Conservation (phyloP, 2,888 invertebrate species). For the Spodoptera littoralis region DNA sequence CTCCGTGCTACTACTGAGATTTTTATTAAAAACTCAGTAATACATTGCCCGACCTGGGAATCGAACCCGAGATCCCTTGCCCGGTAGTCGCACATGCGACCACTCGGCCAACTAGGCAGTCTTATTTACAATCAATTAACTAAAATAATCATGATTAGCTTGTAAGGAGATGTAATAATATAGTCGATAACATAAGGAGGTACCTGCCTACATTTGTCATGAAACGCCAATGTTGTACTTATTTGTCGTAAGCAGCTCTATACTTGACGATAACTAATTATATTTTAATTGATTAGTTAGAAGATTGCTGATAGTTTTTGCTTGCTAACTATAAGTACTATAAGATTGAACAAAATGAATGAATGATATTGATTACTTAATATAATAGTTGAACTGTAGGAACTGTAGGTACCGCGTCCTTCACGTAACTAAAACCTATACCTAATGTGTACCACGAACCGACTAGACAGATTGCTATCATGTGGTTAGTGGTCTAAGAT, state of each 20-base stretch:
- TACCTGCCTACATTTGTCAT: conserved; percentile 9
- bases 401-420: too few species aligned
- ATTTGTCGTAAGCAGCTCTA: conserved; percentile 34
- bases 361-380: too few species aligned
- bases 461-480: conserved; percentile 9
- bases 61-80: too few species aligned
- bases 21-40: too few species aligned
- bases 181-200: background rate
- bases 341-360: too few species aligned
- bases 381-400: too few species aligned
- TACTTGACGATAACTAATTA: conserved; percentile 28
- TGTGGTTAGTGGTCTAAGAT: conserved; percentile 6
- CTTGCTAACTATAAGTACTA: conserved; percentile 10
- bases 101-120: too few species aligned
- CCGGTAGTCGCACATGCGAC: too few species aligned
- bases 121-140: conserved; percentile 30
- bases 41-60: too few species aligned
- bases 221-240: conserved; percentile 21
- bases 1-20: too few species aligned
- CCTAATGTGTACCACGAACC: conserved; percentile 3
- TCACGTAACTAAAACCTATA: too few species aligned
- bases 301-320: conserved; percentile 18
- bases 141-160: conserved; percentile 34
- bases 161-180: conserved; percentile 39
- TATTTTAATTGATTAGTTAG: conserved; percentile 40